Evolutionary conservation across 2,888 invertebrate species (phyloP).

Genomic region (Polyommatus icarus): DNA sequence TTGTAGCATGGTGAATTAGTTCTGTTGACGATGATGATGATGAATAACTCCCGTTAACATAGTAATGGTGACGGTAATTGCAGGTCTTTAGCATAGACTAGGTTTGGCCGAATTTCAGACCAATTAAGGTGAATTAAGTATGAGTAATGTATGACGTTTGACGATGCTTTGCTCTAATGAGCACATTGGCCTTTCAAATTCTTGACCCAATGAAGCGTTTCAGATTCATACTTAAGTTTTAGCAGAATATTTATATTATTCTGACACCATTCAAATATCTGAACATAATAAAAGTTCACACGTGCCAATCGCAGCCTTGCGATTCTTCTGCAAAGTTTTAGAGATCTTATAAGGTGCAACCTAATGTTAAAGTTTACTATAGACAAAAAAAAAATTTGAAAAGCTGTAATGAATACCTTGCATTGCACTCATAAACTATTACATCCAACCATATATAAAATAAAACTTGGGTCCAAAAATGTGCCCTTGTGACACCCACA

Average conservation of each 20-base stretch:
- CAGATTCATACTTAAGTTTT: background rate
- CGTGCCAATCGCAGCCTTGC: background rate
- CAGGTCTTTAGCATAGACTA: constrained; percentile 9
- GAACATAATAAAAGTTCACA: background rate
- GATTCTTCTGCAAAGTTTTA: constrained; percentile 6
- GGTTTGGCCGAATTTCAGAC: constrained; percentile 21
- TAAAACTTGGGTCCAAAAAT: background rate
- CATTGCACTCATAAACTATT: background rate
- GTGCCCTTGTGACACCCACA: background rate
- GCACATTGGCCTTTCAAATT: background rate
- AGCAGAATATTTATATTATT: too few species aligned
- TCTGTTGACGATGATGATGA: background rate
- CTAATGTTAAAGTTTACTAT: background rate
- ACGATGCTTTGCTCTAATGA: background rate
- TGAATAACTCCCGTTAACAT: background rate
- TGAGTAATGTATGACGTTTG: background rate
- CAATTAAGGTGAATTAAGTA: constrained; percentile 26
- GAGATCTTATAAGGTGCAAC: background rate
- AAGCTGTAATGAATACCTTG: background rate
- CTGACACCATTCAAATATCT: too few species aligned
- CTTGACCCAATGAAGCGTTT: background rate
- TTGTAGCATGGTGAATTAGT: background rate
- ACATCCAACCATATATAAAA: background rate
- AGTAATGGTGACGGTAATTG: background rate
- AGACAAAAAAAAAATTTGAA: background rate